Percentiles rank a stretch among this genome's conserved stretches.
These are phyloP conservation scores for Melanotaenia pygmaea DNA, from an alignment of 2,797 vertebrate genomes.

Conservation along the genomic window DNA sequence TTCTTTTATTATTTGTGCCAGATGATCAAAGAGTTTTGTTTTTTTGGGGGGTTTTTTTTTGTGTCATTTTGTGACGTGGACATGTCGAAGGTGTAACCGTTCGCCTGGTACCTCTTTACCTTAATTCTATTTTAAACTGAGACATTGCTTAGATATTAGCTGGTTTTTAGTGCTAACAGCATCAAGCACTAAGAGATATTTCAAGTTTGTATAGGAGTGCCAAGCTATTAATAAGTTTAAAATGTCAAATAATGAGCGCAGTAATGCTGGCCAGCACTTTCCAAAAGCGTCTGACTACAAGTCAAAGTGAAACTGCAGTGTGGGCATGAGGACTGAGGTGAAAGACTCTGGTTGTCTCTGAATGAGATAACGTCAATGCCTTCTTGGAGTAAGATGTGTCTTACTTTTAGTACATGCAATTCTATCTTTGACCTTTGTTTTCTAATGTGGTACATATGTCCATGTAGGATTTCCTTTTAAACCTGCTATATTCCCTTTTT, in stretches of 20 bases:
- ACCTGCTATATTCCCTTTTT: constrained; percentile 26
- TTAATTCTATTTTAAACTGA: constrained; percentile 9
- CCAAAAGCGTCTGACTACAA: constrained; percentile 32
- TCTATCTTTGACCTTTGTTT: constrained; percentile 43
- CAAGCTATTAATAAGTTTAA: constrained; percentile 42
- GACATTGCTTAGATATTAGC: constrained; percentile 42
- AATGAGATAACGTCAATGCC: constrained; percentile 63
- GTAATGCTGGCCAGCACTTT: constrained; percentile 35
- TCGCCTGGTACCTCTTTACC: constrained; percentile 26
- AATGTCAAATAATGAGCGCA: constrained; percentile 23
- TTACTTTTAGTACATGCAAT: constrained; percentile 60
- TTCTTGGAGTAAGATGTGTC: constrained; percentile 56
- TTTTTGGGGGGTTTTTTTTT: not conserved
- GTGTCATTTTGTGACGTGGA: constrained; percentile 35
- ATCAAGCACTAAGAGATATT: constrained; percentile 41
- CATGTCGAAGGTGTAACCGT: constrained; percentile 31
- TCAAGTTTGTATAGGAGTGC: constrained; percentile 39
- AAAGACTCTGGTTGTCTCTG: constrained; percentile 13
- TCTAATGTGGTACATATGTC: constrained; percentile 31
- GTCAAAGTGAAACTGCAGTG: constrained; percentile 31
- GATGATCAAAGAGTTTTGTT: constrained; percentile 58
- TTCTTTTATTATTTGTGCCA: constrained; percentile 68
- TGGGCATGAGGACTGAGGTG: constrained; percentile 16
- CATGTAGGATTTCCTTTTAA: constrained; percentile 28
- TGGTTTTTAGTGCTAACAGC: constrained; percentile 42